A percentile compares a stretch with the other conserved stretches of the same genome.
Evolutionary conservation across 92 coral and sea anemone species (phyloP).

Genomic region (Scolanthus callimorphus): DNA sequence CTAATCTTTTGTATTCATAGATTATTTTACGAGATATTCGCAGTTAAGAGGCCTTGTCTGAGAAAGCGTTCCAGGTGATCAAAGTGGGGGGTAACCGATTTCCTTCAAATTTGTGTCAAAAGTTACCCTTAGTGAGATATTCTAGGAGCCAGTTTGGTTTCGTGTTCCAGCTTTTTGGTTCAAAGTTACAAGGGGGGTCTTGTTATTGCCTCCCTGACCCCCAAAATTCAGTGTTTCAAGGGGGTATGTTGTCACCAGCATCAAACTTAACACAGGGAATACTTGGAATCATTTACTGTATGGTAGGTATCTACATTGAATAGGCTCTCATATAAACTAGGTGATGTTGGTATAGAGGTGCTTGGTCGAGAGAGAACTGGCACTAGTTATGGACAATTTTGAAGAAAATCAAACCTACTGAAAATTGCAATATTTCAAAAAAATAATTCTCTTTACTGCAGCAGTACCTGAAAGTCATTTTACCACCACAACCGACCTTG

Average conservation of each 20-base stretch:
- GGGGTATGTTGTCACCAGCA: slow-evolving; percentile 15
- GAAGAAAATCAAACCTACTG: slow-evolving; percentile 5
- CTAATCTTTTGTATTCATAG: no score
- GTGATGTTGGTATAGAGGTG: not conserved
- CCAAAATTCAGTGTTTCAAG: slow-evolving; percentile 6
- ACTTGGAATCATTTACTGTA: no score
- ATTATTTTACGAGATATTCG: no score
- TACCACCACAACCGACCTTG: slow-evolving; percentile 9
- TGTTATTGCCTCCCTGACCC: no score
- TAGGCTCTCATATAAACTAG: no score
- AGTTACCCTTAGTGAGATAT: slow-evolving; percentile 8
- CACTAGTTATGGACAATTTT: not conserved
- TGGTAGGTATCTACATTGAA: no score
- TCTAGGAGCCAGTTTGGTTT: slow-evolving; percentile 7
- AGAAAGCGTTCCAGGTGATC: slow-evolving; percentile 15
- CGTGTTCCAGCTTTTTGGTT: slow-evolving; percentile 6
- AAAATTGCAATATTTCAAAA: slow-evolving; percentile 7
- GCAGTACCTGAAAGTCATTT: slow-evolving; percentile 5
- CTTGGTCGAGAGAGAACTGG: not conserved
- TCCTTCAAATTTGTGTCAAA: slow-evolving; percentile 5
- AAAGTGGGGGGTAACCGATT: slow-evolving; percentile 16
- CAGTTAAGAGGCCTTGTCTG: slow-evolving; percentile 20
- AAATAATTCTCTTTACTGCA: no score
- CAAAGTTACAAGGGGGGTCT: slow-evolving; percentile 12
- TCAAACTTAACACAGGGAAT: slow-evolving; percentile 15